phyloP scores from a whole-genome alignment of 2,888 invertebrate genomes.

The Tribolium freemani region DNA sequence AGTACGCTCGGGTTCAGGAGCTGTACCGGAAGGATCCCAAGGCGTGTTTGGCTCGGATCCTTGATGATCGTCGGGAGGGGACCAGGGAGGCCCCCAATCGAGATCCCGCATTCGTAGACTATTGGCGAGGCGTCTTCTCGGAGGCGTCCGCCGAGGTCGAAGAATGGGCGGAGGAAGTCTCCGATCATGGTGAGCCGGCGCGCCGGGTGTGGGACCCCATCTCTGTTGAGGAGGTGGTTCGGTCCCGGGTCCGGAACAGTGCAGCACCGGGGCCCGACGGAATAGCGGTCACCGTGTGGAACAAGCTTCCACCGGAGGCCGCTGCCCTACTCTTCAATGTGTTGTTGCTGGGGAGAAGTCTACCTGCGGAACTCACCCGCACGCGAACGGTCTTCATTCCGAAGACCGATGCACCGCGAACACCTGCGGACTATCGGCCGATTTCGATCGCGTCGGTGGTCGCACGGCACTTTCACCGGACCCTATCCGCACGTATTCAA shows the following conservation, averaged over 20 bases:
- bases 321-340: conserved; percentile 3
- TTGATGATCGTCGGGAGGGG: not conserved
- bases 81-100: not conserved
- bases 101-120: not conserved
- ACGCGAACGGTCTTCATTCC: not conserved
- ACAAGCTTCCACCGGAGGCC: not conserved
- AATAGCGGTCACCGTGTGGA: not conserved
- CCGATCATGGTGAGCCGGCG: not conserved
- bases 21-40: not conserved
- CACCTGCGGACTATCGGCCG: not conserved
- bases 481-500: not conserved
- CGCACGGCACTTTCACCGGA: not conserved
- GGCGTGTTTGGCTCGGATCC: not conserved
- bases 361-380: not conserved
- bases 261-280: not conserved
- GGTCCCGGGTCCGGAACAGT: not conserved
- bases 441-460: not conserved
- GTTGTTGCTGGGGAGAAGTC: not conserved
- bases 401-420: not conserved
- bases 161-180: not conserved
- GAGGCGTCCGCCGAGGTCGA: not conserved
- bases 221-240: not conserved
- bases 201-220: not conserved
- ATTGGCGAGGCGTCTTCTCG: not conserved
- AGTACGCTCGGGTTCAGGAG: not conserved